Conservation (phyloP, 2,888 invertebrate genomes). For the Crioceris asparagi region DNA sequence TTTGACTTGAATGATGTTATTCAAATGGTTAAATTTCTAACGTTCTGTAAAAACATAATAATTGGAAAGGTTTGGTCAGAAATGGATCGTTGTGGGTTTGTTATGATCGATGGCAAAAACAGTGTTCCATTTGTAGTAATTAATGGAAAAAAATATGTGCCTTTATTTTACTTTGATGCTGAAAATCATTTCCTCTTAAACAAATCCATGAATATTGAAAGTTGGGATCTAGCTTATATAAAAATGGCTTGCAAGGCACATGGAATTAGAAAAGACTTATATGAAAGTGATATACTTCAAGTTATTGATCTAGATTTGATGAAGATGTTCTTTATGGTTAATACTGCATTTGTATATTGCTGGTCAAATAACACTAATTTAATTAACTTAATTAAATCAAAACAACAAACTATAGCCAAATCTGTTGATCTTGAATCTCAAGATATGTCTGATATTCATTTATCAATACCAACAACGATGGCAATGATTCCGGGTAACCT, state of each 20-base stretch:
- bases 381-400: too few relatives aligned
- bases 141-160: slow-evolving; percentile 7
- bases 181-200: slow-evolving; percentile 11
- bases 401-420: too few relatives aligned
- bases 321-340: slow-evolving; percentile 11
- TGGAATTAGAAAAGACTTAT: slow-evolving; percentile 10
- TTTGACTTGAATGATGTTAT: slow-evolving; percentile 4
- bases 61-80: slow-evolving; percentile 2
- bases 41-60: slow-evolving; percentile 6
- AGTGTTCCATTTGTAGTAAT: slow-evolving; percentile 10
- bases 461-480: too few relatives aligned
- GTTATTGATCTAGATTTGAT: slow-evolving; percentile 9
- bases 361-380: slow-evolving; percentile 7
- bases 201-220: slow-evolving; percentile 4
- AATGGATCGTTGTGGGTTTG: slow-evolving; percentile 9
- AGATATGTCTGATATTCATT: too few relatives aligned
- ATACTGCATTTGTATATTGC: slow-evolving; percentile 7
- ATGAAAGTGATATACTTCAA: slow-evolving; percentile 3
- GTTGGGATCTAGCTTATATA: slow-evolving; percentile 13
- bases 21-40: slow-evolving; percentile 7
- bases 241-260: slow-evolving; percentile 13
- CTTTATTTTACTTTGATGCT: slow-evolving; percentile 14
- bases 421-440: too few relatives aligned
- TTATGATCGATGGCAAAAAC: slow-evolving; percentile 8
- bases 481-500: too few relatives aligned